A percentile compares a stretch with the other conserved stretches of the same genome.
Evolutionary conservation across 2,797 vertebrate genomes (phyloP).

Genomic region (Varecia variegata): DNA sequence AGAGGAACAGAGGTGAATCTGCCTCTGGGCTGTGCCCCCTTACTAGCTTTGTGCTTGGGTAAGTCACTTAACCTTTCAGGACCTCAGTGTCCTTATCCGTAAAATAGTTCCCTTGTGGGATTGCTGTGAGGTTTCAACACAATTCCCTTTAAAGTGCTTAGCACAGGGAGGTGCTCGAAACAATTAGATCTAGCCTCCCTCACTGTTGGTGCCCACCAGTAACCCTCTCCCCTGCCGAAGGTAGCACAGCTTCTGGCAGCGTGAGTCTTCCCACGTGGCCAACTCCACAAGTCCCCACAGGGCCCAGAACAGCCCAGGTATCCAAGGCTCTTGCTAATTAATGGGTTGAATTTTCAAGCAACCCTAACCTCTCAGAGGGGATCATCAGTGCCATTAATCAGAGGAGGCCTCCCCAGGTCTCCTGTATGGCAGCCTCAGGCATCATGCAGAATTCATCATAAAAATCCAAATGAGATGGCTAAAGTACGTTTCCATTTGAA

Average conservation of each 20-base stretch:
- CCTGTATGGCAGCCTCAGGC: conserved; percentile 62
- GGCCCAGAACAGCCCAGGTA: neutral
- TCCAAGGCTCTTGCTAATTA: conserved; percentile 72
- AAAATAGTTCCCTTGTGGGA: neutral
- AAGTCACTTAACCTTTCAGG: neutral
- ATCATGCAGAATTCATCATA: conserved; percentile 69
- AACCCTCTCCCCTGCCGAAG: neutral
- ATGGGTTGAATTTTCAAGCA: conserved; percentile 67
- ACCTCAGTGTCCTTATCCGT: neutral
- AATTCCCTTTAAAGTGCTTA: neutral
- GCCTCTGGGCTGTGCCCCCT: neutral
- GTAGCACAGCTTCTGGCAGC: neutral
- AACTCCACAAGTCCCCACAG: neutral
- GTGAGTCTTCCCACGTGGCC: neutral
- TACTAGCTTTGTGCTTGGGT: neutral
- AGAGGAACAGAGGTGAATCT: neutral
- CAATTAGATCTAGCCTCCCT: neutral
- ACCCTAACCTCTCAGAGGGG: conserved; percentile 66
- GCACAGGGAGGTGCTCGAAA: neutral
- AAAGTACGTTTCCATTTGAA: conserved; percentile 59
- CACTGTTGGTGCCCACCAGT: neutral
- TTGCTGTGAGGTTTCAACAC: neutral
- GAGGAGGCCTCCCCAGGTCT: conserved; percentile 53
- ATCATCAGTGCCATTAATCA: conserved; percentile 74
- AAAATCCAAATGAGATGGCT: conserved; percentile 72